Evolutionary conservation across 2,797 vertebrate genomes (phyloP), one percentile per base, ranked within the genome.

Genomic region (Sebastes nivosus): DNA sequence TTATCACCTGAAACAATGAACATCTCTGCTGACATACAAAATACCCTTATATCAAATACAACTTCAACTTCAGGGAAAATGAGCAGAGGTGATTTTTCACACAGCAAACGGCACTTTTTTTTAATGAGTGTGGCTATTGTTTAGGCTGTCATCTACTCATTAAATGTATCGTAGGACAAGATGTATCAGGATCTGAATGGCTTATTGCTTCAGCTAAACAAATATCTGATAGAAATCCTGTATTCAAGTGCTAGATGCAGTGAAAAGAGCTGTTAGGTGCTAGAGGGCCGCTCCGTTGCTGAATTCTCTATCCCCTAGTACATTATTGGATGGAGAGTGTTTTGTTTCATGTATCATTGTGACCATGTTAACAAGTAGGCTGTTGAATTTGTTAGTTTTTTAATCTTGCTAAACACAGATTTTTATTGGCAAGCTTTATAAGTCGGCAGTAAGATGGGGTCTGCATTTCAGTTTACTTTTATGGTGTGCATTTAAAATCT

Each of bases 61-160:
- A 64, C 14, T 72, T 18, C 14, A 75, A 18, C 11, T 50, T 80
- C 60, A 80, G 70, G 50, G 61, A 6, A 64, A 71, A 77, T 16
- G 2, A 77, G 29, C n/a, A 46, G 38, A 46, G 24, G 22, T 65
- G 59, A 16, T 32, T 8, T 71, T 80, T 80, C 20, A 64, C 27
- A 46, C 46, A 63, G 29, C 8, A 38, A 60, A 69, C 54, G 7
- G 1, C 6, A 13, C 38, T 42, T 22, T 59, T 59, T 8, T 85
- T 55, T 46, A 38, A 1, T 42, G n/a, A 65, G 13, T 52, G 11
- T 67, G 20, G n/a, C n/a, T 22, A 16, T 20, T 38, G 29, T 36
- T 66, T 18, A 25, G 22, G 30, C 30, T 0, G 3, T 58, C 6
- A 27, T 13, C 22, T 32, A 9, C 14, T 58, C 3, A 30, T 50